Conservation (phyloP, 1,140 invertebrate species). For the Bactericera cockerelli region DNA sequence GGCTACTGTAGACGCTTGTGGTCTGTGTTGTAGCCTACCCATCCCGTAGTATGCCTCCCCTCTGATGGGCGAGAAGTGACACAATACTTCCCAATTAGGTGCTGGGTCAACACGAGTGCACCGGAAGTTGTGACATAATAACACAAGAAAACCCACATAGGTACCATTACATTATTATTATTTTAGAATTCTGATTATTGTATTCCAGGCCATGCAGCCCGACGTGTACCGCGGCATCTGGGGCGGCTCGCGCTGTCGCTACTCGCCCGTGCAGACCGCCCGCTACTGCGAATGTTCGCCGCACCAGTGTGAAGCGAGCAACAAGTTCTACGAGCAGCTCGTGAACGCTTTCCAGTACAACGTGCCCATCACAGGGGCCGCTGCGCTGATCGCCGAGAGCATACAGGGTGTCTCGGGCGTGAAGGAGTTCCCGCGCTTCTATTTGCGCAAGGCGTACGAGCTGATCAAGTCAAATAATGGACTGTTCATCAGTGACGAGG, state of each 20-base stretch:
- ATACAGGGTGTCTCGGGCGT: constrained; percentile 80
- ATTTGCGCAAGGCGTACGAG: constrained; percentile 66
- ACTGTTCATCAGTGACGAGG: constrained; percentile 82
- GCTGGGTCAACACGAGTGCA: no score
- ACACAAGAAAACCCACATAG: no score
- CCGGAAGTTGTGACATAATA: no score
- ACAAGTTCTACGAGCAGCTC: constrained; percentile 69
- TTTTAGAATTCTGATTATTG: no score
- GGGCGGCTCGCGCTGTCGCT: constrained; percentile 74
- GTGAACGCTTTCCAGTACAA: constrained; percentile 60
- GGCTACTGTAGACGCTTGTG: no score
- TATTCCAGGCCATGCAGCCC: constrained; percentile 60
- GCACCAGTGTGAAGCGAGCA: constrained; percentile 49
- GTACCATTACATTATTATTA: no score
- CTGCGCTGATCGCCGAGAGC: constrained; percentile 83
- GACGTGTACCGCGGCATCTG: constrained; percentile 78
- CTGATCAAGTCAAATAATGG: constrained; percentile 64
- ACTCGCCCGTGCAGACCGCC: constrained; percentile 64
- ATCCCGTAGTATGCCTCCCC: no score
- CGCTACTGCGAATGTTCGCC: constrained; percentile 47
- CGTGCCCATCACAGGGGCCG: constrained; percentile 55
- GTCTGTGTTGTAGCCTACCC: no score
- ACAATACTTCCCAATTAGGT: no score
- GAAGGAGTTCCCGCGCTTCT: constrained; percentile 82
- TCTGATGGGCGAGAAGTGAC: no score